phyloP scores from a whole-genome alignment of 2,797 vertebrate genomes.

The Channallabes apus region DNA sequence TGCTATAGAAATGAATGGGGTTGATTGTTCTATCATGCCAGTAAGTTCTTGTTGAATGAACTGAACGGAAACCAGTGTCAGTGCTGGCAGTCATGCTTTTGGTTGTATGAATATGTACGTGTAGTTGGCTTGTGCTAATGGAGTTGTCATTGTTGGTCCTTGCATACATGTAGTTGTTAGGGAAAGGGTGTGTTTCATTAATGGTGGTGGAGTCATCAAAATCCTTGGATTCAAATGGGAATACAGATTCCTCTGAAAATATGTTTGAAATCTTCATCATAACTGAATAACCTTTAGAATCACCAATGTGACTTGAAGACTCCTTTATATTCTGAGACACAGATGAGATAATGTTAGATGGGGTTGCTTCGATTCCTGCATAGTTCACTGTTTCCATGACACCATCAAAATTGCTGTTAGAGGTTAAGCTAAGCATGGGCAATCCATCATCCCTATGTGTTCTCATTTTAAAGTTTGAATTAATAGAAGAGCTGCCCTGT shows the following conservation, averaged over 20 bases:
- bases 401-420: constrained; percentile 25
- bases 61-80: neutral
- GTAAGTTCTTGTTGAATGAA: neutral
- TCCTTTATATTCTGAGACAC: neutral
- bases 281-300: constrained; percentile 9
- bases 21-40: neutral
- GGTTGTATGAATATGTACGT: neutral
- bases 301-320: neutral
- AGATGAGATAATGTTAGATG: constrained; percentile 6
- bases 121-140: neutral
- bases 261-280: constrained; percentile 25
- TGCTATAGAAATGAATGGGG: neutral
- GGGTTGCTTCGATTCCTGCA: neutral
- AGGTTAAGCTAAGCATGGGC: constrained; percentile 24
- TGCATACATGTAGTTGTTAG: neutral
- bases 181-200: neutral
- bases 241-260: neutral
- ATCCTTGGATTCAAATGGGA: constrained; percentile 35
- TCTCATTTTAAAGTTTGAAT: constrained; percentile 42
- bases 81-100: neutral
- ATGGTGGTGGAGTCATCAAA: constrained; percentile 9
- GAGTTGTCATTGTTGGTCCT: neutral
- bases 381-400: neutral
- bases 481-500: constrained; percentile 32
- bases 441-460: constrained; percentile 26